These are phyloP conservation scores for Apodemia zela DNA, from an alignment of 2,888 invertebrate species.

Conservation along the genomic window DNA sequence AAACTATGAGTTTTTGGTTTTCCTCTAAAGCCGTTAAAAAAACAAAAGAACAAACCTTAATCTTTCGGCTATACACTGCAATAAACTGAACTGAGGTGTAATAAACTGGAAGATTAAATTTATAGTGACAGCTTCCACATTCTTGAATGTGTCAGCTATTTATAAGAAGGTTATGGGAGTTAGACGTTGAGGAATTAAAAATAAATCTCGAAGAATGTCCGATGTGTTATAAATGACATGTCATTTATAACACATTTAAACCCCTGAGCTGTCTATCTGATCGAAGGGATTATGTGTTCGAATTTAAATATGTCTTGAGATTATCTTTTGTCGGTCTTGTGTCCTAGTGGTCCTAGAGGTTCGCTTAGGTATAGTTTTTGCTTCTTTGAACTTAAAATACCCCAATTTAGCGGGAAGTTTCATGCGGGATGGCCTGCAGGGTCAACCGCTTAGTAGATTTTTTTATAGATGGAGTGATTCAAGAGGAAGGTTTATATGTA, in stretches of 20 bases:
- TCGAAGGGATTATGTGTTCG: no score
- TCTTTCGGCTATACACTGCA: background rate
- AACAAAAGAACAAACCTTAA: background rate
- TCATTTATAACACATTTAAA: background rate
- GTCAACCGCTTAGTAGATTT: no score
- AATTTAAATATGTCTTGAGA: no score
- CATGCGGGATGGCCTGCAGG: no score
- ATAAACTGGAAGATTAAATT: background rate
- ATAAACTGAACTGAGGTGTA: background rate
- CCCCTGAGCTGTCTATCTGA: background rate
- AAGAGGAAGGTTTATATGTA: no score
- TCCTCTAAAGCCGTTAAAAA: background rate
- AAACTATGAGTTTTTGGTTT: background rate
- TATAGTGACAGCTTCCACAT: background rate
- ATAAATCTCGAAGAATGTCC: background rate
- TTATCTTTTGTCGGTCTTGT: no score
- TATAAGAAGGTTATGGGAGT: background rate
- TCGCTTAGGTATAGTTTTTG: no score
- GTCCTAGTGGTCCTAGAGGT: no score
- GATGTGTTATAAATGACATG: no score
- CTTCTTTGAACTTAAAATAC: no score
- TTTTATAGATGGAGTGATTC: no score
- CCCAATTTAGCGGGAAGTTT: no score
- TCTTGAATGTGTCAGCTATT: slow-evolving; percentile 1
- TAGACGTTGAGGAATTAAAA: slow-evolving; percentile 5